Conservation (phyloP, 2,113 vertebrate genomes). For the Ahaetulla prasina region DNA sequence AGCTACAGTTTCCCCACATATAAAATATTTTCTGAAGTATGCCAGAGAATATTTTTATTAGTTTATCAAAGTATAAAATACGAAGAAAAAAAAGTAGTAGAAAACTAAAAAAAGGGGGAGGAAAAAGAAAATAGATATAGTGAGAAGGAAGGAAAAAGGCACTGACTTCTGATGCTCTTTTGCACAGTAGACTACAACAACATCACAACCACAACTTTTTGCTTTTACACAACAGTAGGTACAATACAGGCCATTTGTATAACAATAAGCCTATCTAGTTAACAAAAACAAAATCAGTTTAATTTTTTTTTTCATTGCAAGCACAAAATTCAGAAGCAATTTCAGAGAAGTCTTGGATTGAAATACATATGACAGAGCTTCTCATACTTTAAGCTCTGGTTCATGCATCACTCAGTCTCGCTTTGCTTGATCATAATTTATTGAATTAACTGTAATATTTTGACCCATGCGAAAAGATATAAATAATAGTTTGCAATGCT, state of each 20-base stretch:
- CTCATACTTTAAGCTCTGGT: not conserved
- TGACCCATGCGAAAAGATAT: not conserved
- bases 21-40: conserved; percentile 41
- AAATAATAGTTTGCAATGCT: not conserved
- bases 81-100: not conserved
- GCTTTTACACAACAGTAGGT: not conserved
- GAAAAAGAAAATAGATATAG: not conserved
- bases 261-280: not conserved
- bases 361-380: not conserved
- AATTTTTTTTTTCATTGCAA: not conserved
- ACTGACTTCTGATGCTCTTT: not conserved
- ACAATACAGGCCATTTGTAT: not conserved
- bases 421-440: not conserved
- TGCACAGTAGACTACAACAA: not conserved
- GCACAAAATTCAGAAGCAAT: not conserved
- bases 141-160: not conserved
- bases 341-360: conserved; percentile 21
- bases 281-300: not conserved
- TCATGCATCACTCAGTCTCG: not conserved
- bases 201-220: not conserved
- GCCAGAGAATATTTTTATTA: not conserved
- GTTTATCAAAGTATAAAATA: not conserved
- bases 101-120: not conserved
- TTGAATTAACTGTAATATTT: not conserved
- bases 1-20: conserved; percentile 26